Evolutionary conservation across 2,797 vertebrate species (phyloP), one percentile per base, ranked within the genome.

Genomic region (Columba guinea): DNA sequence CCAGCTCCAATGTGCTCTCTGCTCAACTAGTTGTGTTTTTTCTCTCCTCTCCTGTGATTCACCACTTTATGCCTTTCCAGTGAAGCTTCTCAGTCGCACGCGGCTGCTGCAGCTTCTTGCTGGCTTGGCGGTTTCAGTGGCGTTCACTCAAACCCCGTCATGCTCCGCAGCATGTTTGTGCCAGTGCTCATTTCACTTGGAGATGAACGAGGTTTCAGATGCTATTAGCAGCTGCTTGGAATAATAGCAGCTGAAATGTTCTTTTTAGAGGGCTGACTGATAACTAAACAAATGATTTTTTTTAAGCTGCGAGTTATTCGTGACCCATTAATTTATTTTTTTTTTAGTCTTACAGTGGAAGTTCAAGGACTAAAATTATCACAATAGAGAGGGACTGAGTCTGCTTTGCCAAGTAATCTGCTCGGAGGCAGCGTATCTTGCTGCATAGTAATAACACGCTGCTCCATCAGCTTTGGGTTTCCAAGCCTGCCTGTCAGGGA

Each of bases 221-320:
- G 92, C 91, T 90, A 11, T 95, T 89, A 95, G 89, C 75, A 93
- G 90, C 91, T 83, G 88, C 90, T 89, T 83, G 78, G 78, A 62
- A 90, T 89, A 80, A 85, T 83, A 85, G 69, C 83, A 91, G 74
- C 87, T 63, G 64, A 89, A 89, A 84, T 63, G n/a, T 88, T 87
- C 73, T 79, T 76, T 87, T 78, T 48, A 82, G 86, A 80, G 82
- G 39, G 35, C 63, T 79, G 70, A 53, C 74, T 84, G 76, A 51
- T 90, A 90, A 67, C 77, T 74, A 71, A 94, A 93, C 78, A 77
- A 82, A 75, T 39, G 7, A 17, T 22, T 20, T 13, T 81, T 79
- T 84, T 88, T 41, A 73, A 78, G 37, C 80, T 5, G 22, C 1
- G 60, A 64, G 81, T 85, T 94, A 76, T 70, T 93, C 27, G 30